These are phyloP conservation scores for Nibea albiflora DNA, from an alignment of 2,113 vertebrate species.

Conservation along the genomic window DNA sequence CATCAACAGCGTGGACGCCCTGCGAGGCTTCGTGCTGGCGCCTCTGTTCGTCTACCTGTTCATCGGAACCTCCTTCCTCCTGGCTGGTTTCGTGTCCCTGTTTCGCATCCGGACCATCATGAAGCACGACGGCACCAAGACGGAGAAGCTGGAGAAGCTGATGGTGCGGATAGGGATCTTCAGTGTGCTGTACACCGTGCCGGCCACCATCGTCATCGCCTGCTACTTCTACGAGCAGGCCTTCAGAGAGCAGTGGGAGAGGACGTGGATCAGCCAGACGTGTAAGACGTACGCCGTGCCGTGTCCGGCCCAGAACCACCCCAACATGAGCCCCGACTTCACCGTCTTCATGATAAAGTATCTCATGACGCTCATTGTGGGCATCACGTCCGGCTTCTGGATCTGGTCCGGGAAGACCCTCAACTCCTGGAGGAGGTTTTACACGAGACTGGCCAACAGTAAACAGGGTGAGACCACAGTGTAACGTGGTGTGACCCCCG, in stretches of 20 bases:
- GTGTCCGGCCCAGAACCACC: constrained; percentile 87
- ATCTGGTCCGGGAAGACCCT: constrained; percentile 99
- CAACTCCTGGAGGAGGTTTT: constrained; percentile 98
- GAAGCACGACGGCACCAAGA: constrained; percentile 98
- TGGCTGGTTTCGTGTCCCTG: constrained; percentile 96
- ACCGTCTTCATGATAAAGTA: constrained; percentile 99
- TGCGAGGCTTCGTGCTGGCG: constrained; percentile 94
- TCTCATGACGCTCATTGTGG: constrained; percentile 98
- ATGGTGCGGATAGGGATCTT: constrained; percentile 98
- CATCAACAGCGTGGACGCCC: constrained; percentile 93
- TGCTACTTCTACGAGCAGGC: constrained; percentile 99
- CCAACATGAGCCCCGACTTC: constrained; percentile 94
- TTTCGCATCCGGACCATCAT: constrained; percentile 98
- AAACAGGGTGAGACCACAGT: constrained; percentile 97
- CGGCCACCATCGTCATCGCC: constrained; percentile 96
- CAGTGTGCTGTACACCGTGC: constrained; percentile 95
- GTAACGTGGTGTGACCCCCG: constrained; percentile 74
- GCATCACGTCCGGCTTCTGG: constrained; percentile 98
- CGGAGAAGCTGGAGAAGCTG: constrained; percentile 96
- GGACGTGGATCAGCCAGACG: constrained; percentile 92
- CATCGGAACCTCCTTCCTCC: constrained; percentile 94
- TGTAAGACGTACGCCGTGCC: constrained; percentile 95
- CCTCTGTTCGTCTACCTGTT: constrained; percentile 97
- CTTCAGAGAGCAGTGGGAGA: constrained; percentile 97
- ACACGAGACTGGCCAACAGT: constrained; percentile 93